These are phyloP conservation scores for Otocyon megalotis DNA, from an alignment of 2,113 vertebrate species.

Conservation along the genomic window DNA sequence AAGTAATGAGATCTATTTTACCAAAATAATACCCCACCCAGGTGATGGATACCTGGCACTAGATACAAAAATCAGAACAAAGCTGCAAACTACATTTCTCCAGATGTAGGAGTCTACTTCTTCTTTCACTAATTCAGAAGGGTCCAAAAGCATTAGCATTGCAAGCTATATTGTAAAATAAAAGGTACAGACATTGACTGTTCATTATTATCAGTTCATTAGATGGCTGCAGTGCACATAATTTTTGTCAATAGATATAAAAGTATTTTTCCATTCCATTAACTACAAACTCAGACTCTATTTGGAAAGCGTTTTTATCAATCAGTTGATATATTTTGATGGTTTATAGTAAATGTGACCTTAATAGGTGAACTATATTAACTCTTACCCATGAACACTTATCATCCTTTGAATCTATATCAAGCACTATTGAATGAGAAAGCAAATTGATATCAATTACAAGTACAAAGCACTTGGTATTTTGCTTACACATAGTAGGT, in stretches of 20 bases:
- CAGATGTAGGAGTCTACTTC: conserved; percentile 76
- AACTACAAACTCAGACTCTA: not conserved
- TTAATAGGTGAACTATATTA: not conserved
- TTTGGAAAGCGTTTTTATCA: conserved; percentile 16
- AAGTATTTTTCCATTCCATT: conserved; percentile 24
- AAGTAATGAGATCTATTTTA: conserved; percentile 82
- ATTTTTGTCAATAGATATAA: not conserved
- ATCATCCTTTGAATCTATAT: not conserved
- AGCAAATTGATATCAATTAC: not conserved
- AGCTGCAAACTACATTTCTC: conserved; percentile 73
- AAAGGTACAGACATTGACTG: conserved; percentile 51
- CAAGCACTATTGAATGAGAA: not conserved
- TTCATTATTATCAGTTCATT: not conserved
- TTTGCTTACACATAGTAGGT: not conserved
- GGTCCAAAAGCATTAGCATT: conserved; percentile 41
- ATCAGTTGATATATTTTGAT: not conserved
- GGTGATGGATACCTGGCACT: conserved; percentile 85
- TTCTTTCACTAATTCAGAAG: conserved; percentile 66
- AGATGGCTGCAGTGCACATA: not conserved
- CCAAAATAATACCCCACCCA: conserved; percentile 80
- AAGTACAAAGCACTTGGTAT: not conserved
- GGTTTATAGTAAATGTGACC: not conserved
- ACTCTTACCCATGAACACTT: not conserved
- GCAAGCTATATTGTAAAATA: conserved; percentile 32
- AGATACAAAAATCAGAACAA: conserved; percentile 75